Base-by-base conservation (phyloP, 2,797 vertebrate genomes). In the Taenioides sp. region DNA sequence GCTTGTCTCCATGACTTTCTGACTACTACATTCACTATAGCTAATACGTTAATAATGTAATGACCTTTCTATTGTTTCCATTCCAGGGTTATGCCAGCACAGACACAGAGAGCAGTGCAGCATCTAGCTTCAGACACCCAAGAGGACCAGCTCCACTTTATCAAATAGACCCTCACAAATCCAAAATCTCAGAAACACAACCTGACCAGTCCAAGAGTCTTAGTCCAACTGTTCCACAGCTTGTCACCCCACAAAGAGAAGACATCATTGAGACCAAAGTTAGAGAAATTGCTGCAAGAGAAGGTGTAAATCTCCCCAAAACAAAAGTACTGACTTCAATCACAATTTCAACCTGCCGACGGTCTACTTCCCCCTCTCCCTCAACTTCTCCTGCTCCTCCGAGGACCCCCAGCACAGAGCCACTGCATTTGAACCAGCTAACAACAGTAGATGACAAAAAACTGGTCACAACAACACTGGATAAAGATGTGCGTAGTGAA, bases 271-370 rank as follows among this genome's bases (percentile, higher is more conserved):
- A 87, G 12, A 68, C 79, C 3, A 40, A 65, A 49, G 79, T 92
- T 1, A 61, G 70, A 25, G 87, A 91, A 71, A 90, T 92, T 2
- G 88, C 88, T 5, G 84, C 79, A 27, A 80, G 85, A 80, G 88
- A 92, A 77, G 85, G 82, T 4, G 60, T 87, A 0, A 57, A 5
- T 2, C 60, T 84, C 55, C 50, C 74, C 2, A 71, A 71, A 18
- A 81, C 81, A 34, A 47, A 76, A 23, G 89, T 92, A 20, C 83
- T 94, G 60, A 83, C 91, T 7, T 93, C 94, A 2, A 91, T 94
- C 78, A 91, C 92, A 58, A 93, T 92, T n/a, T 68, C 94, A 59
- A 92, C 94, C 40, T 74, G 80, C 59, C 92, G 81, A 66, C 89
- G 75, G 69, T 90, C 91, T 12, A 76, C 77, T 0, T 91, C 92